A percentile compares a stretch with the other conserved stretches of the same genome.
Evolutionary conservation across 1,140 invertebrate genomes (phyloP).

Genomic region (Limonius californicus): DNA sequence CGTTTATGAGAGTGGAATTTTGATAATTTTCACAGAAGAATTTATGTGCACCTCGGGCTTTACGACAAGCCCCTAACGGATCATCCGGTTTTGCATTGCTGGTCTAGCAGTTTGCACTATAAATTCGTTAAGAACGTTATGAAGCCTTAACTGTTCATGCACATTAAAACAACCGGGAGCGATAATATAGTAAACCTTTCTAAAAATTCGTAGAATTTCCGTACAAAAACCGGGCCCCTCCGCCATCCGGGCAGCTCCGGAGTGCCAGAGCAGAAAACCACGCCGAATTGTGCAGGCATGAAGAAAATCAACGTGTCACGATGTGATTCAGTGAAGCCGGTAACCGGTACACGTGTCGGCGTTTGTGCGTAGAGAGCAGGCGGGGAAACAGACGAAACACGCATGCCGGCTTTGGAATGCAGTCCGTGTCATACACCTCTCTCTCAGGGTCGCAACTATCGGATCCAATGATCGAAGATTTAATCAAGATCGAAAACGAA

Average conservation of each 20-base stretch:
- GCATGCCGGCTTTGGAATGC: slow-evolving; percentile 22
- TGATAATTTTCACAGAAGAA: too few species aligned
- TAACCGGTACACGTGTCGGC: slow-evolving; percentile 18
- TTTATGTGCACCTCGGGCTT: too few species aligned
- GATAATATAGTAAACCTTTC: too few species aligned
- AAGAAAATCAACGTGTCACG: slow-evolving; percentile 8
- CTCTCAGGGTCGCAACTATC: slow-evolving; percentile 14
- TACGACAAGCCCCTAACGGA: too few species aligned
- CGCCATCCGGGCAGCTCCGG: background rate
- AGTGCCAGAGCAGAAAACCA: background rate
- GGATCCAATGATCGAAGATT: background rate
- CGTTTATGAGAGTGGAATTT: too few species aligned
- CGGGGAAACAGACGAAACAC: slow-evolving; percentile 18
- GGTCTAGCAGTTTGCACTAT: too few species aligned
- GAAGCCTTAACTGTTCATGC: too few species aligned
- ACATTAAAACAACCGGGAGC: too few species aligned
- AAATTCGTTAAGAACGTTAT: too few species aligned
- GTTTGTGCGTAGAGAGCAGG: slow-evolving; percentile 15
- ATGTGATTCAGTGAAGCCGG: background rate
- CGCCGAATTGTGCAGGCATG: background rate
- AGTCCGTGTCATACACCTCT: slow-evolving; percentile 21
- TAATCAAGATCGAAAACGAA: background rate
- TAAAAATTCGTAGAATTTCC: slow-evolving; percentile 4
- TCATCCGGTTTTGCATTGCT: too few species aligned
- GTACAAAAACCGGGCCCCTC: background rate